phyloP scores from a whole-genome alignment of 2,113 vertebrate genomes.

The Anguilla rostrata region DNA sequence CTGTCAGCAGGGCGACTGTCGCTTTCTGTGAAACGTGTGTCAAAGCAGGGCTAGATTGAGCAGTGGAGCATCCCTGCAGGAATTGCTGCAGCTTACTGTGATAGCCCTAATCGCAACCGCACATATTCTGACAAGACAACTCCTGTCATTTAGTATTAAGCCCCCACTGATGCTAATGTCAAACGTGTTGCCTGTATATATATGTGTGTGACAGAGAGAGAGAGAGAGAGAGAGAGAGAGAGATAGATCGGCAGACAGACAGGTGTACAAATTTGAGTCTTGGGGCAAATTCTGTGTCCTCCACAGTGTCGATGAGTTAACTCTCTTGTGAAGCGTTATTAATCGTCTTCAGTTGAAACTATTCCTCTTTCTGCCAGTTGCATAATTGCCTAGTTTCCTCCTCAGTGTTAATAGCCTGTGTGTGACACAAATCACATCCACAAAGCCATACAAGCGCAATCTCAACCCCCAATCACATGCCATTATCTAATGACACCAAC shows the following conservation, averaged over 20 bases:
- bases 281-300: background rate
- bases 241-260: background rate
- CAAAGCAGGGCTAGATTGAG: background rate
- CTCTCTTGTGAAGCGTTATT: background rate
- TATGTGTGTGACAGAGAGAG: background rate
- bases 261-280: background rate
- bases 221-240: background rate
- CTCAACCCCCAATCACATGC: background rate
- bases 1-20: background rate
- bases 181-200: background rate
- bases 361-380: background rate
- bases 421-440: background rate
- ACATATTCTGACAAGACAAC: background rate
- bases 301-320: too few relatives aligned
- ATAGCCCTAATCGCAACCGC: background rate
- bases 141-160: slow-evolving; percentile 16
- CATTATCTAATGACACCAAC: background rate
- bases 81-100: background rate
- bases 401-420: background rate
- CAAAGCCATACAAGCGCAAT: background rate
- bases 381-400: background rate
- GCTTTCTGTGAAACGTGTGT: background rate
- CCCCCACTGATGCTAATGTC: background rate
- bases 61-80: background rate
- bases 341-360: background rate